Percentiles rank a stretch among this genome's conserved stretches.
phyloP scores from a whole-genome alignment of 2,113 vertebrate species.

The Thalassoma bifasciatum region DNA sequence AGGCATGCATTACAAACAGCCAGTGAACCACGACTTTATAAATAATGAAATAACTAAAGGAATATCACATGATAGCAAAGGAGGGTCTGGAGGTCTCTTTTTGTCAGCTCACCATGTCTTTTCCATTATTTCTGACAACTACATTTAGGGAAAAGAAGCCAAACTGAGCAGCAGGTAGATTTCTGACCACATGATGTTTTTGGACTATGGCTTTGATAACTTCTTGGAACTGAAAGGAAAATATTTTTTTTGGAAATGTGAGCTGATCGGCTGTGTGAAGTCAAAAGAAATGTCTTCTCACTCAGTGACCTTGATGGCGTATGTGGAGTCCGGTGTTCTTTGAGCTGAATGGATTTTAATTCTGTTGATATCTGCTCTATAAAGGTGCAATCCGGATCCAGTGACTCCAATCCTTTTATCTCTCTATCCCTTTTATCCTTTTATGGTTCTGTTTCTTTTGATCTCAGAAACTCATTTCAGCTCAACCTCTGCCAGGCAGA shows the following conservation, averaged over 20 bases:
- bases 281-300: constrained; percentile 29
- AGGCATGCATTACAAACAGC: constrained; percentile 17
- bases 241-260: constrained; percentile 2
- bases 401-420: constrained; percentile 69
- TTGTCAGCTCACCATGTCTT: neutral
- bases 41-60: constrained; percentile 14
- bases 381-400: constrained; percentile 49
- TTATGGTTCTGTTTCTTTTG: constrained; percentile 70
- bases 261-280: constrained; percentile 25
- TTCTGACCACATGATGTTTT: constrained; percentile 3
- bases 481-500: constrained; percentile 50
- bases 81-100: neutral
- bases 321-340: constrained; percentile 10
- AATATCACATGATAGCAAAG: constrained; percentile 1
- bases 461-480: constrained; percentile 74
- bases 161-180: neutral
- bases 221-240: neutral
- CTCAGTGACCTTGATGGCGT: constrained; percentile 42
- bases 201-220: constrained; percentile 22
- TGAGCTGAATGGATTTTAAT: constrained; percentile 52
- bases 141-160: neutral
- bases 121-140: neutral
- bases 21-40: constrained; percentile 1
- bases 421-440: constrained; percentile 58
- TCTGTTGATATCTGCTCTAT: constrained; percentile 53